Base-by-base conservation (phyloP, 64 coral and sea anemone genomes). In the Porites australiensis region DNA sequence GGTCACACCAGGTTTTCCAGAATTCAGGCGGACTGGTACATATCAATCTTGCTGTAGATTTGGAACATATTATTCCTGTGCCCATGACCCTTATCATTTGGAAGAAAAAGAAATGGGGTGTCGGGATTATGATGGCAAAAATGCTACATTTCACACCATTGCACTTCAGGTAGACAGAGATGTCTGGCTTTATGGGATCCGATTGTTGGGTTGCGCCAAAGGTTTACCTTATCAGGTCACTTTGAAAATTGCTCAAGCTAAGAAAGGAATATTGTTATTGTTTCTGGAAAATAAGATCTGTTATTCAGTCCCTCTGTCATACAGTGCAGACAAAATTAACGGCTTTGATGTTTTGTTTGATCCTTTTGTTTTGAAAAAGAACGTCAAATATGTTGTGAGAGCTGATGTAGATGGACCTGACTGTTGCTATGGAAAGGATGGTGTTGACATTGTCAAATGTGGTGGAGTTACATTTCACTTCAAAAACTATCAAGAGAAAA, bases 331-430 rank as follows among this genome's bases (percentile, higher is more conserved):
- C 13, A 61, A 58, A 16, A 46, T 43, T 61, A 10, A 45, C 62
- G 77, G 53, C 16, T 81, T 44, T 81, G 51, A 19, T 61, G 37
- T 81, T n/a, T 15, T 5, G 21, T 81, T 81, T 81, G 77, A 60
- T 58, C 57, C 57, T 44, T 5, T 81, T 20, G 14, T 44, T 81
- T 63, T 81, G 37, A 81, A 59, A 21, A 62, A 55, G 37, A 44
- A 81, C 12, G 44, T 2, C 3, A 37, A 6, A 4, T 63, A 81
- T 44, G 3, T 6, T 55, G 23, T 81, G 12, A 43, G 11, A 37
- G 77, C 77, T 81, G 2, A 61, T 13, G 37, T 81, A 16, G 4
- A 13, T 12, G 77, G 20, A 0, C 21, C 18, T 43, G 0, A 43
- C 13, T 45, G 7, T 44, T 4, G 11, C 13, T 60, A 3, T 11